A percentile compares a stretch with the other conserved stretches of the same genome.
phyloP scores from a whole-genome alignment of 2,888 invertebrate species.

The Napeogenes sylphis region DNA sequence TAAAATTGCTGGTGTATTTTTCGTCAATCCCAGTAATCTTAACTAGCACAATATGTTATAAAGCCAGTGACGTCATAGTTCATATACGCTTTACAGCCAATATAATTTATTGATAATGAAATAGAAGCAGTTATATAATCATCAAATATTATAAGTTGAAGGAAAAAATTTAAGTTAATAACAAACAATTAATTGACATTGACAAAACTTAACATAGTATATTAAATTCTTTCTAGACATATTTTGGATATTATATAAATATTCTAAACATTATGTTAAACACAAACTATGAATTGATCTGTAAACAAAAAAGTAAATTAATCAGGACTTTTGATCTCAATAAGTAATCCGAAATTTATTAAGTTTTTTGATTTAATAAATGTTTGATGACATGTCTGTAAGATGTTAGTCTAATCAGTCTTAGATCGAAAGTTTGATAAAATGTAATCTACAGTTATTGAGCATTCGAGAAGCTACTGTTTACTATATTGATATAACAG shows the following conservation, averaged over 20 bases:
- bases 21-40: not conserved
- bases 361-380: constrained; percentile 1
- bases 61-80: constrained; percentile 7
- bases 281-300: too few relatives aligned
- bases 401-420: constrained; percentile 71
- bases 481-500: not conserved
- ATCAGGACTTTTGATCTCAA: not conserved
- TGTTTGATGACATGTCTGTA: constrained; percentile 16
- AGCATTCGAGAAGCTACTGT: constrained; percentile 16
- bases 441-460: constrained; percentile 24
- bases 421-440: constrained; percentile 60
- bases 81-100: constrained; percentile 2
- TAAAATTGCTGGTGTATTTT: not conserved
- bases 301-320: not conserved
- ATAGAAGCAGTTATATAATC: not conserved
- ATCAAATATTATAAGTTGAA: not conserved
- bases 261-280: too few relatives aligned
- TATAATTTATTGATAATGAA: constrained; percentile 6
- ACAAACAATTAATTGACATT: too few relatives aligned
- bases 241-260: too few relatives aligned
- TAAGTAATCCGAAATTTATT: constrained; percentile 7
- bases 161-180: not conserved
- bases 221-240: too few relatives aligned
- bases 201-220: too few relatives aligned
- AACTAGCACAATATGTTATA: constrained; percentile 1